Conservation (phyloP, 2,888 invertebrate species). For the Eugnorisma glareosa region DNA sequence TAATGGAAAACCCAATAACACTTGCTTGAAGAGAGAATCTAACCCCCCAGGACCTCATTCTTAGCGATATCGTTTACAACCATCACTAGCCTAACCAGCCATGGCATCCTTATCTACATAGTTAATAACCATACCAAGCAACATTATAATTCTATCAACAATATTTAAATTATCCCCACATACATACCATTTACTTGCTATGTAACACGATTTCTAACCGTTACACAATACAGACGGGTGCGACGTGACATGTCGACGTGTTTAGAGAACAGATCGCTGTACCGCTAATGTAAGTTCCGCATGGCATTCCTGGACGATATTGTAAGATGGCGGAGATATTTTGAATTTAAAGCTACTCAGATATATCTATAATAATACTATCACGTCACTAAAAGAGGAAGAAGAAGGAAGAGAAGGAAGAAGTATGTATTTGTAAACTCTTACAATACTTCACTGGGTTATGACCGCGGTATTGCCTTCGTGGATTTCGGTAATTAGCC, state of each 20-base stretch:
- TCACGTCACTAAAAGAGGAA: no score
- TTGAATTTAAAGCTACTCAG: not conserved
- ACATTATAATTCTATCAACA: not conserved
- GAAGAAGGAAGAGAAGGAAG: no score
- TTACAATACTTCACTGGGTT: no score
- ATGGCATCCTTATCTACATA: not conserved
- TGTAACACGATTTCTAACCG: conserved; percentile 26
- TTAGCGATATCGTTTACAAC: not conserved
- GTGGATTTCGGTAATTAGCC: no score
- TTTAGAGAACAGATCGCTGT: conserved; percentile 45
- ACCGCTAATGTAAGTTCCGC: conserved; percentile 57
- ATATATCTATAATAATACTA: not conserved
- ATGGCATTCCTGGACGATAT: conserved; percentile 26
- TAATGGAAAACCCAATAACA: not conserved
- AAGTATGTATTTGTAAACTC: no score
- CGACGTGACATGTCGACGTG: conserved; percentile 50
- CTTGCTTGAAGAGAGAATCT: not conserved
- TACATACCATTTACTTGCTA: not conserved
- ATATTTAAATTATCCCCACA: conserved; percentile 12
- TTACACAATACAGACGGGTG: conserved; percentile 43
- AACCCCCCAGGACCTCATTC: not conserved
- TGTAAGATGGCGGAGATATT: not conserved
- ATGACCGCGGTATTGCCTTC: no score
- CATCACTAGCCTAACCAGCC: not conserved
- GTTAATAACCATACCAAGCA: not conserved